phyloP scores from a whole-genome alignment of 2,113 vertebrate species.

The Sinocyclocheilus grahami region DNA sequence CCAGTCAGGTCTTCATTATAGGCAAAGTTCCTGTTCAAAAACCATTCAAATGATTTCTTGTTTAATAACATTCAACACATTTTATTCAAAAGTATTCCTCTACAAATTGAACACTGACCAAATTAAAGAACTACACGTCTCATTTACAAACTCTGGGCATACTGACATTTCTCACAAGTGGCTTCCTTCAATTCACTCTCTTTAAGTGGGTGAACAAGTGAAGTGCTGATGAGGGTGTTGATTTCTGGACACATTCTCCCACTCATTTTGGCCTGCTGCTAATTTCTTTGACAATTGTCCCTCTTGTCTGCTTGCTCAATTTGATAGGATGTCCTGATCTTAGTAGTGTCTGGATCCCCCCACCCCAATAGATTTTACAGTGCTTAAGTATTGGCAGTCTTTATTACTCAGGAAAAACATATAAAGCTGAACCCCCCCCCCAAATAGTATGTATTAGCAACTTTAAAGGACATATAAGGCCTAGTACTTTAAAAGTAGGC shows the following conservation, averaged over 20 bases:
- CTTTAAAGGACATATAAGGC: too few relatives aligned
- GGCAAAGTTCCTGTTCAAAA: neutral
- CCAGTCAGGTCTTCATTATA: too few relatives aligned
- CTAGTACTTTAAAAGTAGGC: too few relatives aligned
- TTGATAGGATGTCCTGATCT: neutral
- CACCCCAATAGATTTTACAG: neutral
- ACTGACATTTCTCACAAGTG: conserved; percentile 1
- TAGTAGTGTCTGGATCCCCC: neutral
- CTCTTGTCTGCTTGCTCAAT: neutral
- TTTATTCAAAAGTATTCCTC: neutral
- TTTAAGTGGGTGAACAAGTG: conserved; percentile 7
- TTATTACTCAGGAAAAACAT: neutral
- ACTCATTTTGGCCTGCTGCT: neutral
- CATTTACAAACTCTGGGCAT: conserved; percentile 16
- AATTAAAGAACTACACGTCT: neutral
- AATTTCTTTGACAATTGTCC: neutral
- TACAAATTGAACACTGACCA: neutral
- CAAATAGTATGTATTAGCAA: too few relatives aligned
- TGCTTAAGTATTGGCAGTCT: neutral
- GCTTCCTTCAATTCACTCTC: neutral
- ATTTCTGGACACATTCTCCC: conserved; percentile 16
- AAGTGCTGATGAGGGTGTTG: neutral
- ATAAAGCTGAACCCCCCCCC: too few relatives aligned
- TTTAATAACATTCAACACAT: neutral
- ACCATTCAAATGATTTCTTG: neutral